Evolutionary conservation across 2,797 vertebrate species (phyloP).

Genomic region (Aulostomus chinensis): DNA sequence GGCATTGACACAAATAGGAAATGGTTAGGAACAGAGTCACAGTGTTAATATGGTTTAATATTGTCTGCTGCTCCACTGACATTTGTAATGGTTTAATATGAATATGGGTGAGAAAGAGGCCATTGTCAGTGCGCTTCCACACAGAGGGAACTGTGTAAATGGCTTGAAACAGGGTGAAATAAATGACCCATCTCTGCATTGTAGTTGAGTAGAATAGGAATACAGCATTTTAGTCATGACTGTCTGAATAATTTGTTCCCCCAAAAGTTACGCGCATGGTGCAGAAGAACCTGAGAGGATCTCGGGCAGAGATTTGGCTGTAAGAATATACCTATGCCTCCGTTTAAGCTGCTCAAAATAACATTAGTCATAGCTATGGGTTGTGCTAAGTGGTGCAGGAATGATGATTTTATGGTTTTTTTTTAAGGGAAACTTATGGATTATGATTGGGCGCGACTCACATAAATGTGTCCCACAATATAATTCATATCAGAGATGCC

Average conservation of each 20-base stretch:
- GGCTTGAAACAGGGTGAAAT: constrained; percentile 14
- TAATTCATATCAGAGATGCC: too few relatives aligned
- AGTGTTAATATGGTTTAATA: constrained; percentile 67
- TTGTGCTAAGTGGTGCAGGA: too few relatives aligned
- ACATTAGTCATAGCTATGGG: too few relatives aligned
- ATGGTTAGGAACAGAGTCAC: constrained; percentile 49
- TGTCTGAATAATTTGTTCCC: not conserved
- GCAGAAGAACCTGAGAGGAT: too few relatives aligned
- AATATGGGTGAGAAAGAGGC: constrained; percentile 18
- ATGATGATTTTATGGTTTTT: too few relatives aligned
- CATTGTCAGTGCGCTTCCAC: constrained; percentile 17
- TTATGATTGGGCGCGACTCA: too few relatives aligned
- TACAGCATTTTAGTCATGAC: not conserved
- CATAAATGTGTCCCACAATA: too few relatives aligned
- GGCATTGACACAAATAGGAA: constrained; percentile 55
- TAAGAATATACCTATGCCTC: not conserved
- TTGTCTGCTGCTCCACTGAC: constrained; percentile 47
- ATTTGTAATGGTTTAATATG: constrained; percentile 53
- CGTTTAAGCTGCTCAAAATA: not conserved
- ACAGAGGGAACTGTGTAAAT: constrained; percentile 18
- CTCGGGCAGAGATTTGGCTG: not conserved
- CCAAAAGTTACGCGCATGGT: not conserved
- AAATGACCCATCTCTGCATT: constrained; percentile 16
- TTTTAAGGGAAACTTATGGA: too few relatives aligned
- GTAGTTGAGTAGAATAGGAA: not conserved